Evolutionary conservation across 1,140 invertebrate species (phyloP), one percentile per base, ranked within the genome.

Genomic region (Coenobita brevimanus): DNA sequence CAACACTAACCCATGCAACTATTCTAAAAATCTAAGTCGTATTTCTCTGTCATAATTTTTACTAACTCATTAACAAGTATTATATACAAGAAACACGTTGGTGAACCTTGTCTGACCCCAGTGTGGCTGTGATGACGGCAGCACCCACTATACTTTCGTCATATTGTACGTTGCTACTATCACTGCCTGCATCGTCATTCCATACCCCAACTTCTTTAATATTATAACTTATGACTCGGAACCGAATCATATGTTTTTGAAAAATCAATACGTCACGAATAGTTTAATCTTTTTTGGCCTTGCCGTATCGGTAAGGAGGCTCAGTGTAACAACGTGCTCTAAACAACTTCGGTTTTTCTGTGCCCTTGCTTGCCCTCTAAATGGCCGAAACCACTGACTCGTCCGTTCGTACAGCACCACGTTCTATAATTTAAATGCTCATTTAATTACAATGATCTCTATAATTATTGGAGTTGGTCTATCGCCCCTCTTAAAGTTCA

Each of bases 221-320:
- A 30, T 27, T 8, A 17, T 67, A 67, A 30, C n/a, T n/a, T n/a
- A n/a, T n/a, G n/a, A n/a, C n/a, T n/a, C n/a, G n/a, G n/a, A n/a
- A n/a, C n/a, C n/a, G n/a, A n/a, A 67, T 67, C 64, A 30, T 24
- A 67, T 8, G 69, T 36, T 71, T 71, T 17, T 30, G 69, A 71
- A 71, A 71, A 71, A 71, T 36, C 69, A 71, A 30, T 36, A 71
- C 24, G 30, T 71, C 6, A 36, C 69, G 36, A 71, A 71, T 4
- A 71, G n/a, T 30, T 71, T 71, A 2, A 10, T 8, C 21, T 27
- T 71, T 4, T 71, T 71, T 17, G 27, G 21, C 30, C 17, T 27
- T 15, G 69, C 30, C 4, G 69, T 64, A 17, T 64, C 62, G 3
- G 17, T 64, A 64, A 64, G 62, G 17, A 64, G 62, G 62, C 62